Conservation (phyloP, 2,113 vertebrate genomes). For the Tichodroma muraria region DNA sequence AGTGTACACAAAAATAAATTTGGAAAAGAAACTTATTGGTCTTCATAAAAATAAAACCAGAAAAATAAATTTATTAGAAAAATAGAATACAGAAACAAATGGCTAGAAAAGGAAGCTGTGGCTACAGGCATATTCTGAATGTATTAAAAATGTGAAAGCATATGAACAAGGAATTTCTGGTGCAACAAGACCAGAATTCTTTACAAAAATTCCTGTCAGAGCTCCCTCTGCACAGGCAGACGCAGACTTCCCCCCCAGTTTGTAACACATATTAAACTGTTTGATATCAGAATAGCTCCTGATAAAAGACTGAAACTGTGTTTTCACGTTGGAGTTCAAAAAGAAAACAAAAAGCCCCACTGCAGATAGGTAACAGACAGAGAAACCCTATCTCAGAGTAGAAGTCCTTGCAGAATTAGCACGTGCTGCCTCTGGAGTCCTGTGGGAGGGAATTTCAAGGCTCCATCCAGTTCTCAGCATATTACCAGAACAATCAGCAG, state of each 20-base stretch:
- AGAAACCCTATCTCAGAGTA: neutral
- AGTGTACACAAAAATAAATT: neutral
- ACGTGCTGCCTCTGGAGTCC: neutral
- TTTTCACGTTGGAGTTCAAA: neutral
- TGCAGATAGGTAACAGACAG: neutral
- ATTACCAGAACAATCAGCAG: neutral
- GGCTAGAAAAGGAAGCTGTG: neutral
- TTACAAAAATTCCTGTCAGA: neutral
- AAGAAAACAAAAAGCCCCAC: neutral
- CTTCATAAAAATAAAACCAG: neutral
- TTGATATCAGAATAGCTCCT: neutral
- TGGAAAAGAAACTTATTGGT: neutral
- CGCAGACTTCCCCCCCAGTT: neutral
- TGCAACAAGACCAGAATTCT: neutral
- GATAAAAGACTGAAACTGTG: neutral
- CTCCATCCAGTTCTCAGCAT: neutral
- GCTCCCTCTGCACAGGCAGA: neutral
- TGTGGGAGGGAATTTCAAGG: neutral
- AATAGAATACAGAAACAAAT: neutral
- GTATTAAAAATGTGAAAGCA: neutral
- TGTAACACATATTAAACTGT: neutral
- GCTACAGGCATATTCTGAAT: neutral
- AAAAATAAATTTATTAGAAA: neutral
- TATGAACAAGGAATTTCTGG: neutral
- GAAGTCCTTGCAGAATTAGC: neutral